Evolutionary conservation across 2,888 invertebrate species (phyloP).

Genomic region (Metalampra italica): DNA sequence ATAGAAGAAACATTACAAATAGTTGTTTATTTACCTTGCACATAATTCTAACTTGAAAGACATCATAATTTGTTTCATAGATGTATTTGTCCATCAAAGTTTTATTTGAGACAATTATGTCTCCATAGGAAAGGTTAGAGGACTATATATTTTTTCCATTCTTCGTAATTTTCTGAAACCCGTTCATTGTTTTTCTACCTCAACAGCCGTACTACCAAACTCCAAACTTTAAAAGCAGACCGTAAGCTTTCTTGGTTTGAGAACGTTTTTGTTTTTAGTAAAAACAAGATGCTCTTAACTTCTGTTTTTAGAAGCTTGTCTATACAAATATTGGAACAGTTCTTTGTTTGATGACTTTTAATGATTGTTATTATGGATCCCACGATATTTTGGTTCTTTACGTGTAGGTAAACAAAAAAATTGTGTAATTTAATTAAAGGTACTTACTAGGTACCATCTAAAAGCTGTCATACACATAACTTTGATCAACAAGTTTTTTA

Average conservation of each 20-base stretch:
- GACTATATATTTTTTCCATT: too few species aligned
- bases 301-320: constrained; percentile 63
- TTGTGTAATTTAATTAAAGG: too few species aligned
- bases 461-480: too few species aligned
- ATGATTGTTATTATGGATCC: constrained; percentile 33
- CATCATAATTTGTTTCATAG: too few species aligned
- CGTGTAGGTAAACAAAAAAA: background rate
- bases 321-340: constrained; percentile 50
- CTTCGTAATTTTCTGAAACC: background rate
- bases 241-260: constrained; percentile 9
- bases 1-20: background rate
- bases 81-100: too few species aligned
- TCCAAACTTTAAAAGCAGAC: constrained; percentile 13
- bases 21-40: too few species aligned
- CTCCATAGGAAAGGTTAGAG: too few species aligned
- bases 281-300: constrained; percentile 67
- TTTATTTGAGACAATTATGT: too few species aligned
- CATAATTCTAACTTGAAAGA: too few species aligned
- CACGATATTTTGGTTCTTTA: constrained; percentile 9
- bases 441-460: too few species aligned
- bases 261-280: constrained; percentile 56
- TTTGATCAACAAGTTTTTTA: too few species aligned
- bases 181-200: background rate
- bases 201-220: constrained; percentile 7
- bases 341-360: constrained; percentile 46